phyloP scores from a whole-genome alignment of 2,113 vertebrate species.

The Pleuronectes platessa region DNA sequence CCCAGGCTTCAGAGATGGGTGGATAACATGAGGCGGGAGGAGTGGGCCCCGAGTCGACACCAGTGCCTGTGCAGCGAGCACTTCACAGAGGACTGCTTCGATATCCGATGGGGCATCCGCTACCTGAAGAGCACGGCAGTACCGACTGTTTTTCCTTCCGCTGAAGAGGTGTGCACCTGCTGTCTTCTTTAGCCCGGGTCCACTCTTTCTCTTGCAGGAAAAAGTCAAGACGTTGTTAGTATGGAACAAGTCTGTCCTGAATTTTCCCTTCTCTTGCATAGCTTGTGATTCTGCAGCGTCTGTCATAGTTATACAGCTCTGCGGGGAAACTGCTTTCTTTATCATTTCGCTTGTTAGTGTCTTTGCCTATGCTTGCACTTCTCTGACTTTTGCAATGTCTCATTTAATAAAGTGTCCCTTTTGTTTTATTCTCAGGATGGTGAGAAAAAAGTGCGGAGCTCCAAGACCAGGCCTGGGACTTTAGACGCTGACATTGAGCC shows the following conservation, averaged over 20 bases:
- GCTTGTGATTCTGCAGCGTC: background rate
- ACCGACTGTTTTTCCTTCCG: slow-evolving; percentile 86
- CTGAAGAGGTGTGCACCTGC: slow-evolving; percentile 60
- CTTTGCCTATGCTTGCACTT: background rate
- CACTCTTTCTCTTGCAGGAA: background rate
- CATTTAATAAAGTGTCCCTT: background rate
- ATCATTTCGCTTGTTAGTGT: background rate
- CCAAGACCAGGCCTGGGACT: slow-evolving; percentile 28
- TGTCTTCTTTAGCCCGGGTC: background rate
- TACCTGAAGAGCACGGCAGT: slow-evolving; percentile 89
- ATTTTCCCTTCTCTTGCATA: background rate
- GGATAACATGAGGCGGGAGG: slow-evolving; percentile 87
- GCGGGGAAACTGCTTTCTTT: too few relatives aligned
- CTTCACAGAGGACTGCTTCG: slow-evolving; percentile 89
- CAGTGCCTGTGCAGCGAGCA: slow-evolving; percentile 91
- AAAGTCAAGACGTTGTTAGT: too few relatives aligned
- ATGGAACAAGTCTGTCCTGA: background rate
- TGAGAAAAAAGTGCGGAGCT: slow-evolving; percentile 40
- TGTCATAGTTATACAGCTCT: background rate
- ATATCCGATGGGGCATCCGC: slow-evolving; percentile 90
- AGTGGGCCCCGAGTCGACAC: slow-evolving; percentile 89
- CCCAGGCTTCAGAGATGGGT: slow-evolving; percentile 88
- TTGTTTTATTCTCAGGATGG: slow-evolving; percentile 52
- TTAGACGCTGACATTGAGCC: slow-evolving; percentile 24
- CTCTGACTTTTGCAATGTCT: background rate